Base-by-base conservation (phyloP, 2,113 vertebrate species). In the Sinocyclocheilus anophthalmus region DNA sequence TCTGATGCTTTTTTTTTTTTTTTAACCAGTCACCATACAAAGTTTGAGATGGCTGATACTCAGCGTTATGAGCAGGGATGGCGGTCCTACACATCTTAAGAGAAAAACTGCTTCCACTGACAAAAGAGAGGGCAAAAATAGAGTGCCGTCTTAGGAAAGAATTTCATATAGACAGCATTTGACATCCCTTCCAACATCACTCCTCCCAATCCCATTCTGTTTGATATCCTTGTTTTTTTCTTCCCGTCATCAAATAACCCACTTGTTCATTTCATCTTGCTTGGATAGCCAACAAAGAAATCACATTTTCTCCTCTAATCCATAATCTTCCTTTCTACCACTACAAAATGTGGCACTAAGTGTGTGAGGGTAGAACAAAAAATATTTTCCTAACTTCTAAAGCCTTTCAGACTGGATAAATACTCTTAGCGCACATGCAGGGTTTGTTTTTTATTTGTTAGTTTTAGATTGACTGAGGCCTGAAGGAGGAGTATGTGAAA, bases 321-420 rank as follows among this genome's bases (percentile, higher is more conserved):
- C 45, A 75, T 22, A 24, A 30, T 39, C 33, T 72, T 79, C 1
- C 33, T 63, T 63, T 81, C 8, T 37, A 10, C 53, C 53, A 37
- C 1, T 55, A 53, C 14, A 83, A 33, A 50, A 84, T 85, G n/a
- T 59, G 76, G 26, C 70, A 84, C 18, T 37, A 84, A 67, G 26
- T 18, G 50, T 45, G 75, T 75, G 48, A 24, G 39, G 39, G 22
- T 81, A 61, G 8, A 65, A 70, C 48, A 63, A 75, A 78, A 84
- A 24, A 11, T 24, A 0, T 63, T 76, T 86, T 87, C 88, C 84
- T 92, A 91, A 89, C 91, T 92, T 92, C 90, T 93, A 94, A 92
- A 91, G 91, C 50, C 59, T 89, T 57, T 84, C 48, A 93, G 92
- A 93, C 92, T 92, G 92, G 88, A 90, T 91, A 86, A 92, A 90